Evolutionary conservation across 2,888 invertebrate species (phyloP).

Genomic region (Chymomyza caudatula): DNA sequence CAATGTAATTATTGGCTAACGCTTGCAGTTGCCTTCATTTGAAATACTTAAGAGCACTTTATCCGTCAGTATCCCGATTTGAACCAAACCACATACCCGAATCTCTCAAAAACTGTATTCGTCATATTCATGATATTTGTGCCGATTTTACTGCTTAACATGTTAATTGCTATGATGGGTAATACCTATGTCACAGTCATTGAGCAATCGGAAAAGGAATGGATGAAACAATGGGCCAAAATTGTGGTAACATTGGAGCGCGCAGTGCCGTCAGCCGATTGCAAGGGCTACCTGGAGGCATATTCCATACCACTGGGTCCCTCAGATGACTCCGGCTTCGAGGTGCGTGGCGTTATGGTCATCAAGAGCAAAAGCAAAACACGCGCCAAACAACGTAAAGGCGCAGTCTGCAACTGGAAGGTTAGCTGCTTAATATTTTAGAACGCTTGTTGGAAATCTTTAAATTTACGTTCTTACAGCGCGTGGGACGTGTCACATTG

Average conservation of each 20-base stretch:
- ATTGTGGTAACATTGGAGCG: constrained; percentile 97
- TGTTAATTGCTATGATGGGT: constrained; percentile 99
- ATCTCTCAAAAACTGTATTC: constrained; percentile 96
- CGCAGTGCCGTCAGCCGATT: constrained; percentile 92
- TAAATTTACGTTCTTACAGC: constrained; percentile 74
- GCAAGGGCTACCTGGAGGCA: constrained; percentile 93
- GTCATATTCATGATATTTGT: constrained; percentile 98
- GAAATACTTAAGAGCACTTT: constrained; percentile 35
- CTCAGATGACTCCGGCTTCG: constrained; percentile 89
- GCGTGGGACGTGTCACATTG: constrained; percentile 92
- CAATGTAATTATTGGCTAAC: constrained; percentile 86
- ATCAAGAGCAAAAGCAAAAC: constrained; percentile 98
- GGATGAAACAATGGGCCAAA: constrained; percentile 99
- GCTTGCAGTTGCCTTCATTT: not conserved
- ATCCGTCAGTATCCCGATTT: constrained; percentile 93
- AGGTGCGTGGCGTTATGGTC: constrained; percentile 96
- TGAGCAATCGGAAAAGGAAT: constrained; percentile 98
- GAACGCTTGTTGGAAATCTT: not conserved
- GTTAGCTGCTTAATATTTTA: constrained; percentile 79
- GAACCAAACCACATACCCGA: constrained; percentile 92
- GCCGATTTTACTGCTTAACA: constrained; percentile 96
- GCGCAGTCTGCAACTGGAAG: constrained; percentile 98
- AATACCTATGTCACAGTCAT: constrained; percentile 99
- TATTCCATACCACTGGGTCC: constrained; percentile 96
- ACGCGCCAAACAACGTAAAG: constrained; percentile 95